phyloP scores from a whole-genome alignment of 2,113 vertebrate species.

The Osmerus mordax region DNA sequence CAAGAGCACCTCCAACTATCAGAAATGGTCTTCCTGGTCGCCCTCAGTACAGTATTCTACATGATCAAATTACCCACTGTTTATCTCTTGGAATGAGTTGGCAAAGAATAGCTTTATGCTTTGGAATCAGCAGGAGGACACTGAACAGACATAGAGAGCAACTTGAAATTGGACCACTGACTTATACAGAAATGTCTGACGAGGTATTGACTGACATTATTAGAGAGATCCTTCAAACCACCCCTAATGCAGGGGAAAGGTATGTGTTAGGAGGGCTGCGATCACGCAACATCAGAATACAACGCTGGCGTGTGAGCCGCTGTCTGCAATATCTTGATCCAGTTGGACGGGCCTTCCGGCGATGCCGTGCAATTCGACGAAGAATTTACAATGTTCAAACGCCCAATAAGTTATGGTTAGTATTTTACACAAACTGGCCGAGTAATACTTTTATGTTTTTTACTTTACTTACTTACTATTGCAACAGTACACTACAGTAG shows the following conservation, averaged over 20 bases:
- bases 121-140: background rate
- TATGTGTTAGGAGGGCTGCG: background rate
- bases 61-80: background rate
- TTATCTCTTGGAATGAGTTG: background rate
- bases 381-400: constrained; percentile 9
- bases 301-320: background rate
- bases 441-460: background rate
- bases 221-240: constrained; percentile 7
- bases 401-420: constrained; percentile 16
- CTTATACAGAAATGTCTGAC: background rate
- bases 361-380: background rate
- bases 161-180: background rate
- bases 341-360: constrained; percentile 5
- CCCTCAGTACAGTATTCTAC: background rate
- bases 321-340: background rate
- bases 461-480: background rate
- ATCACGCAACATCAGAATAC: background rate
- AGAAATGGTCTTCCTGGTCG: constrained; percentile 11
- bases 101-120: background rate
- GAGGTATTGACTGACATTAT: background rate
- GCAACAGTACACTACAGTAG: no score
- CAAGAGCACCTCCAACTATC: constrained; percentile 3
- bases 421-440: background rate
- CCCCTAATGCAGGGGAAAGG: constrained; percentile 16
- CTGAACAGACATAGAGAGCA: background rate